Evolutionary conservation across 2,113 vertebrate species (phyloP).

Genomic region (Fulmarus glacialis): DNA sequence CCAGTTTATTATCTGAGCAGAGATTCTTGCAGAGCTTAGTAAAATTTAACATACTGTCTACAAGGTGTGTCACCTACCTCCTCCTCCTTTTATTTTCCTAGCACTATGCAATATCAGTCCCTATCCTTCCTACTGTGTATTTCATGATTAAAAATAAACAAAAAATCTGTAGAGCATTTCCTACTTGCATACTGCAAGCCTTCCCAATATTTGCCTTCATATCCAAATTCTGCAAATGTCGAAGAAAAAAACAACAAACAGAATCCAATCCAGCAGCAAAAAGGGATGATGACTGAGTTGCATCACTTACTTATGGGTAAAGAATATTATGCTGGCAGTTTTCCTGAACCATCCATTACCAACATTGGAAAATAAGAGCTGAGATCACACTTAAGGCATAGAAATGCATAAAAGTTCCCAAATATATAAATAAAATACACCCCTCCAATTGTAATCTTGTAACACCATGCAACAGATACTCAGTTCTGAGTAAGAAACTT

Average conservation of each 20-base stretch:
- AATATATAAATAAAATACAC: not conserved
- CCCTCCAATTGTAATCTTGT: not conserved
- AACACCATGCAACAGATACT: not conserved
- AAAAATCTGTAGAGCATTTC: not conserved
- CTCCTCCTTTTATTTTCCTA: not conserved
- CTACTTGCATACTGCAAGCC: not conserved
- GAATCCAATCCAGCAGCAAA: not conserved
- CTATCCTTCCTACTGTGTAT: not conserved
- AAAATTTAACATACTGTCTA: not conserved
- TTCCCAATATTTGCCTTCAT: not conserved
- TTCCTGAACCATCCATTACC: not conserved
- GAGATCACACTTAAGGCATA: not conserved
- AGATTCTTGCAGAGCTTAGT: not conserved
- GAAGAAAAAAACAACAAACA: not conserved
- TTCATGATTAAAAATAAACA: not conserved
- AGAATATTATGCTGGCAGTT: not conserved
- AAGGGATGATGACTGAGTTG: not conserved
- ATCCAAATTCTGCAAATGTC: not conserved
- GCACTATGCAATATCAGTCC: not conserved
- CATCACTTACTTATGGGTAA: not conserved
- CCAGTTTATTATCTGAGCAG: not conserved
- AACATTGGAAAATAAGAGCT: not conserved
- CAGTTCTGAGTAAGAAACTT: not conserved
- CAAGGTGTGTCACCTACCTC: not conserved
- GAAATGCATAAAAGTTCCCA: not conserved